A percentile compares a stretch with the other conserved stretches of the same genome.
phyloP scores from a whole-genome alignment of 1,140 invertebrate genomes.

The Polypedilum pembai region DNA sequence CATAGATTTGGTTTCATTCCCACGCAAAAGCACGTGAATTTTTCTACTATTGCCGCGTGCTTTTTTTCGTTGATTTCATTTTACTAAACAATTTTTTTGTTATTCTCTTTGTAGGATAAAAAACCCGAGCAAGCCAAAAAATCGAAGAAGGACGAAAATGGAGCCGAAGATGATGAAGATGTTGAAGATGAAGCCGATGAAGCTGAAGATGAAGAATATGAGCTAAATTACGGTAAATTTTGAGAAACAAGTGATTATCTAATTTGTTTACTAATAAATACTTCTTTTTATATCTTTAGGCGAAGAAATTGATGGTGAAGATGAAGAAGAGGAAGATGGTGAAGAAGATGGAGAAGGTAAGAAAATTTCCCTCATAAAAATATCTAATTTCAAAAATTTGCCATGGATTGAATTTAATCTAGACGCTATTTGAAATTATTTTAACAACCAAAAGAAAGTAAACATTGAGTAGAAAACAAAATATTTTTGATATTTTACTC shows the following conservation, averaged over 20 bases:
- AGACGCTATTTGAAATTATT: too few relatives aligned
- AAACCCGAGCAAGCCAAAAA: constrained; percentile 22
- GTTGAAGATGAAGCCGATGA: constrained; percentile 14
- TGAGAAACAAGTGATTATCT: neutral
- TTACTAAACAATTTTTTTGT: neutral
- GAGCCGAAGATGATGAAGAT: constrained; percentile 21
- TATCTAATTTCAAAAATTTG: too few relatives aligned
- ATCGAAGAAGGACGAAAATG: constrained; percentile 24
- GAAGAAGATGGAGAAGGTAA: constrained; percentile 4
- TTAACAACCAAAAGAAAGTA: too few relatives aligned
- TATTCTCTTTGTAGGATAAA: constrained; percentile 4
- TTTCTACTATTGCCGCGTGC: neutral
- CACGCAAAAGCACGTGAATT: constrained; percentile 12
- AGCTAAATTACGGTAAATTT: constrained; percentile 22
- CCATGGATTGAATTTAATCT: too few relatives aligned
- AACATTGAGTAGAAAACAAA: too few relatives aligned
- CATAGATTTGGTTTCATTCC: constrained; percentile 25
- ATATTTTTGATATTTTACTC: too few relatives aligned
- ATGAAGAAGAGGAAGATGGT: constrained; percentile 23
- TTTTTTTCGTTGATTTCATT: neutral
- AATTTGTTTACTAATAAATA: too few relatives aligned
- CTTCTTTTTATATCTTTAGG: neutral
- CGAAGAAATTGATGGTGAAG: constrained; percentile 15
- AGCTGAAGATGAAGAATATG: constrained; percentile 18
- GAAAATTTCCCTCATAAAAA: neutral